Base-by-base conservation (phyloP, 2,797 vertebrate species). In the Poliocrania exsul region DNA sequence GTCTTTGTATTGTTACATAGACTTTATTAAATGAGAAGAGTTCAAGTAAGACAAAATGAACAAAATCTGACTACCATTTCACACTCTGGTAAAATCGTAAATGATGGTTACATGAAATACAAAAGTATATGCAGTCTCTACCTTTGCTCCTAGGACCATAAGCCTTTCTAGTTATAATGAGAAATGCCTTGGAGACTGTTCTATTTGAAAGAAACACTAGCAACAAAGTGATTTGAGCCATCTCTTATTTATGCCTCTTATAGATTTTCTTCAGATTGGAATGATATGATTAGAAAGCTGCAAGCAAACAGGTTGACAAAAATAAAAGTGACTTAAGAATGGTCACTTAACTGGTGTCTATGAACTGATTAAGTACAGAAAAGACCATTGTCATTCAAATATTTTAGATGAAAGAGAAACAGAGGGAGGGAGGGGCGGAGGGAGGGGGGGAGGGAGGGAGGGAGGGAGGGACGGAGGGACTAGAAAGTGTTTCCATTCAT, bases 21-120 rank as follows among this genome's bases (percentile, higher is more conserved):
- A 93, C 6, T 61, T 69, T 89, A 91, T 75, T 92, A 95, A 96
- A 92, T 46, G 79, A 94, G 91, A 95, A 75, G 65, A 82, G 24
- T 50, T 16, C 75, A 78, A 64, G n/a, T 50, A 94, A 93, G 90
- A 93, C 44, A 92, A 95, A 95, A 40, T 19, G 56, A 82, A 46
- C 29, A 80, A 72, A 82, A 87, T 38, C 60, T 80, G 49, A 64
- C 53, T 72, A 66, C 19, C 38, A 18, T 70, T 80, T 92, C 79
- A 77, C 46, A 66, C 46, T 42, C 73, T 47, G 23, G 57, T 28
- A 42, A 25, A 29, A 87, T 57, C 72, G 50, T 86, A 96, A 97
- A 84, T 91, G 51, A 88, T 46, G 19, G 13, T 69, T 87, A 83
- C 14, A 3, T 66, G 44, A 78, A 74, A 26, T 23, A 50, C 21